These are phyloP conservation scores for Labeo calbasu DNA, from an alignment of 2,797 vertebrate genomes.

Conservation along the genomic window DNA sequence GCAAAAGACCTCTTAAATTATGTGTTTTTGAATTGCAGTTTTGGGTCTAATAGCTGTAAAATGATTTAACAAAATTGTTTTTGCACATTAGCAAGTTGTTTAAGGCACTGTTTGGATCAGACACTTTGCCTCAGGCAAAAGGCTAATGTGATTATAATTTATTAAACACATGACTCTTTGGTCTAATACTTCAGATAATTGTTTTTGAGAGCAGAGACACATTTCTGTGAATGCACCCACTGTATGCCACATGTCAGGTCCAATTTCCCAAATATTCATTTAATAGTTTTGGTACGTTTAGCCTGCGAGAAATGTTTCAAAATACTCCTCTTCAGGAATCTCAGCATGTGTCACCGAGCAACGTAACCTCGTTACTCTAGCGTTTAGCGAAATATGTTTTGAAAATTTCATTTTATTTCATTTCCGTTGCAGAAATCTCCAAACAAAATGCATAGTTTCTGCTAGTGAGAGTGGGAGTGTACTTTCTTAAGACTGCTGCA, in stretches of 20 bases:
- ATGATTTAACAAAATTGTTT: not conserved
- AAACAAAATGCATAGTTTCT: not conserved
- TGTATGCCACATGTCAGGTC: not conserved
- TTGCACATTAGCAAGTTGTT: not conserved
- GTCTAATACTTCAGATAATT: slow-evolving; percentile 10
- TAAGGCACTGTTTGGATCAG: slow-evolving; percentile 21
- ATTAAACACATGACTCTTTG: slow-evolving; percentile 22
- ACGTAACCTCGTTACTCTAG: not conserved
- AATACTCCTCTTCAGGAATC: not conserved
- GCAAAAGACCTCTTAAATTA: not conserved
- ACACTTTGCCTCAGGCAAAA: slow-evolving; percentile 21
- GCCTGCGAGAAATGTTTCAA: not conserved
- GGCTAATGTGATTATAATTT: slow-evolving; percentile 37
- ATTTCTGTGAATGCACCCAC: not conserved
- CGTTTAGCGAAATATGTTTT: too few relatives aligned
- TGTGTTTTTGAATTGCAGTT: not conserved
- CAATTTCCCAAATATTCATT: not conserved
- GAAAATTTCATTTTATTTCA: too few relatives aligned
- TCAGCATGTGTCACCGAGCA: not conserved
- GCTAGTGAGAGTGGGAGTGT: not conserved
- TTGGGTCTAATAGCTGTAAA: not conserved
- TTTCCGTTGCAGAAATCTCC: not conserved
- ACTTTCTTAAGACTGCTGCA: not conserved
- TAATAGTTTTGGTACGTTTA: not conserved
- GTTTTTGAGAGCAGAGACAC: not conserved